Conservation (phyloP, 1,140 invertebrate species). For the Chrysoperla carnea region DNA sequence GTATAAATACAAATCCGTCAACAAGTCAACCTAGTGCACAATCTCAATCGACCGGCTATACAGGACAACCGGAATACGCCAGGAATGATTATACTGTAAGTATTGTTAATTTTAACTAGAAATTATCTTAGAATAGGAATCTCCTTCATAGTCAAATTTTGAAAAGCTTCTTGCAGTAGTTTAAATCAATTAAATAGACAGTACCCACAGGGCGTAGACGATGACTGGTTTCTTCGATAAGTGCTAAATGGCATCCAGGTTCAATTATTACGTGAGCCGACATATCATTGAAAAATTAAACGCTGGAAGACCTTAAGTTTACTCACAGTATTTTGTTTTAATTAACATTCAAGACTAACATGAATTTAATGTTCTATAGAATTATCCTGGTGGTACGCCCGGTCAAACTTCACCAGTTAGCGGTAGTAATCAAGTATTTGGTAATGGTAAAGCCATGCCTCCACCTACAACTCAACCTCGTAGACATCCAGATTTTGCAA, state of each 20-base stretch:
- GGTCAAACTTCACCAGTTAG: slow-evolving; percentile 16
- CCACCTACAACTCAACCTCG: slow-evolving; percentile 49
- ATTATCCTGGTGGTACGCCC: slow-evolving; percentile 24
- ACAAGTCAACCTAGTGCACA: slow-evolving; percentile 19
- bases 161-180: no score
- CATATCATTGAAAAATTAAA: no score
- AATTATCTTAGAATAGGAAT: slow-evolving; percentile 5
- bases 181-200: no score
- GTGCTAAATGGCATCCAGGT: no score
- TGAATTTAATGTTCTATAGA: slow-evolving; percentile 3
- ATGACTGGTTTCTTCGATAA: no score
- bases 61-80: slow-evolving; percentile 46
- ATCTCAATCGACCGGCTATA: slow-evolving; percentile 27
- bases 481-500: slow-evolving; percentile 70
- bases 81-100: slow-evolving; percentile 30
- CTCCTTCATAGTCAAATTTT: no score
- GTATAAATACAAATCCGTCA: slow-evolving; percentile 19
- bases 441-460: slow-evolving; percentile 37
- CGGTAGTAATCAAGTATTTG: slow-evolving; percentile 8
- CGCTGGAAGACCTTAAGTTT: no score
- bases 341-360: no score
- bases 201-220: no score
- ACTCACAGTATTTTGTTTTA: no score
- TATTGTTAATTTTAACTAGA: neutral
- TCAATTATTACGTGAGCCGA: no score